Base-by-base conservation (phyloP, 1,140 invertebrate species). In the Ooceraea biroi region DNA sequence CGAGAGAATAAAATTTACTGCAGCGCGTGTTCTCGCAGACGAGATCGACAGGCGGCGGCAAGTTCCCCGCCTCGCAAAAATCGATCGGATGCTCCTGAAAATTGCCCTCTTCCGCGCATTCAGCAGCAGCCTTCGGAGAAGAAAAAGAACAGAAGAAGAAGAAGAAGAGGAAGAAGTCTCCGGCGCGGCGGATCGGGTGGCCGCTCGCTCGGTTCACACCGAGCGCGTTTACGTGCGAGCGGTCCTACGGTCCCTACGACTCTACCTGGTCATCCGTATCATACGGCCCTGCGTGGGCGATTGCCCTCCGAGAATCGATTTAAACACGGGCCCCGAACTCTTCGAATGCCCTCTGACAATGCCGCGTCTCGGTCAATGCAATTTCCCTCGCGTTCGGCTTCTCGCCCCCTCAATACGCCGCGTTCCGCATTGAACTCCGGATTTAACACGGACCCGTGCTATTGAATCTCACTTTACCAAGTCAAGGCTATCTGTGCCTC, bases 351-450 rank as follows among this genome's bases (percentile, higher is more conserved):
- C 68, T 44, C 55, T 60, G 74, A 83, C 84, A 85, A 85, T 85
- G 60, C 83, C 77, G 72, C 73, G 72, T 25, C 36, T 12, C 55
- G 65, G 27, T 83, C 65, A 78, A 84, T 69, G 68, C 65, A 22
- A 68, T 52, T 25, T 25, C 52, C 57, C 27, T 19, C 25, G 60
- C 48, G 65, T 72, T 66, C 83, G 80, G 63, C 85, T 88, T 89
- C 74, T 89, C 87, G 86, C 84, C 80, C 85, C 86, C 84, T 82
- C 80, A 83, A 90, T 90, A 85, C 87, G 72, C 85, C 83, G 82
- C 85, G 86, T 88, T 87, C 78, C 85, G 86, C 87, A 91, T 92
- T 90, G 90, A 77, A 71, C 11, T 22, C n/a, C 65, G 25, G 50
- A 85, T 83, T 71, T 89, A 89, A 88, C 88, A 83, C 58, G 55